These are phyloP conservation scores for Pionites leucogaster DNA, from an alignment of 2,113 vertebrate species.

Conservation along the genomic window DNA sequence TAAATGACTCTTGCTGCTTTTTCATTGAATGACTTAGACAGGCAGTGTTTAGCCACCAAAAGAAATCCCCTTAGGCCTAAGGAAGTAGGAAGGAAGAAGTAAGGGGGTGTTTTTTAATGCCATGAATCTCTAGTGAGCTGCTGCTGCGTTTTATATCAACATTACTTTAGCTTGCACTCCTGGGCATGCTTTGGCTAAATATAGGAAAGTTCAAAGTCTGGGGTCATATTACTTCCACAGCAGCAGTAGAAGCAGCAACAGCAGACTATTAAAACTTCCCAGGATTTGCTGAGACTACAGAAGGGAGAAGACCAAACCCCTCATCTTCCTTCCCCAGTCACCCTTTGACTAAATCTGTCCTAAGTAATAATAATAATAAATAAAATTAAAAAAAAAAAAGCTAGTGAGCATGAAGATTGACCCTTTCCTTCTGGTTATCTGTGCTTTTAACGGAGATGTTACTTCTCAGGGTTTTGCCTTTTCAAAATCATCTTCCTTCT, in stretches of 20 bases:
- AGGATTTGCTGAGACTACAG: not conserved
- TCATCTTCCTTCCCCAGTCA: not conserved
- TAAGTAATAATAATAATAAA: not conserved
- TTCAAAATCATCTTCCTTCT: not conserved
- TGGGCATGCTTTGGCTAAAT: not conserved
- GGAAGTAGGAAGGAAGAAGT: not conserved
- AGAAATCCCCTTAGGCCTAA: not conserved
- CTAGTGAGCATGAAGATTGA: not conserved
- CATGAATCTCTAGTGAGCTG: not conserved
- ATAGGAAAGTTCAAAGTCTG: not conserved
- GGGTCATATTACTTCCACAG: not conserved
- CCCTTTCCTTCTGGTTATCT: not conserved
- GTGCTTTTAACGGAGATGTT: not conserved
- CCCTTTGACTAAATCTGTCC: not conserved
- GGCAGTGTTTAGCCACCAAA: not conserved
- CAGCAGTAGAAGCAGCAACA: not conserved
- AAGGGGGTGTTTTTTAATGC: not conserved
- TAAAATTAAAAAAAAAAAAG: not conserved
- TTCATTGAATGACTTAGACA: not conserved
- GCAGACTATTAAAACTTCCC: not conserved
- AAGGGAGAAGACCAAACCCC: not conserved
- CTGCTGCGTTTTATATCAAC: not conserved
- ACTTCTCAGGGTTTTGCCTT: not conserved
- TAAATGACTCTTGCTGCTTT: not conserved
- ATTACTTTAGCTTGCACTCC: not conserved